Base-by-base conservation (phyloP, 37 sponge, comb jelly and placozoan species). In the Diacarnus erythraeanus region DNA sequence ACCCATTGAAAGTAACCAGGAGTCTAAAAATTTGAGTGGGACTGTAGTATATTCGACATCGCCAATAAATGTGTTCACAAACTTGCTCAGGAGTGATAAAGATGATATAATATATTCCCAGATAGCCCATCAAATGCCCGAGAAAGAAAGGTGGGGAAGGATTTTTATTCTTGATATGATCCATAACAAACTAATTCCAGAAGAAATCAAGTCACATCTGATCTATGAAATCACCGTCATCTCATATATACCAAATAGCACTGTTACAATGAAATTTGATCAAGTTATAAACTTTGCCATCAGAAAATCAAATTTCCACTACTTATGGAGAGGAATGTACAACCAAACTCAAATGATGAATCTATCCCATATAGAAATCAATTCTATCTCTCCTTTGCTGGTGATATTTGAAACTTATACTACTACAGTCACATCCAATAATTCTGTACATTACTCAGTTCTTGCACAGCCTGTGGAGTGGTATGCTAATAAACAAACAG, bases 1-100 rank as follows among this genome's bases (percentile, higher is more conserved):
- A 63, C 77, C 77, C 23, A 26, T 22, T 29, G 64, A 17, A 1
- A 3, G 26, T 76, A 36, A 18, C 21, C 23, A 26, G 5, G 5
- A 44, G 41, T 21, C 17, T 20, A 15, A 1, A 18, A 31, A n/a
- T 74, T 63, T 61, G 18, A 2, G 23, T 25, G 42, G 42, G 1
- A 37, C 77, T 8, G 38, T 36, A 33, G 59, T 76, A 9, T 35
- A 22, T 10, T 76, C 77, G 1, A 76, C 3, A 2, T 60, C 38
- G 23, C 77, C 77, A 33, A 2, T 76, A 59, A n/a, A 29, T 1
- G 77, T 76, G 77, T 76, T 76, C 40, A 76, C 77, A n/a, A 76
- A 58, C 18, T 21, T 58, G 34, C 63, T 27, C 29, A 59, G 39
- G 37, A 58, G 60, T 41, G 38, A 61, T 37, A 20, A 38, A 21